Conservation (phyloP, 2,113 vertebrate species). For the Cynocephalus volans region DNA sequence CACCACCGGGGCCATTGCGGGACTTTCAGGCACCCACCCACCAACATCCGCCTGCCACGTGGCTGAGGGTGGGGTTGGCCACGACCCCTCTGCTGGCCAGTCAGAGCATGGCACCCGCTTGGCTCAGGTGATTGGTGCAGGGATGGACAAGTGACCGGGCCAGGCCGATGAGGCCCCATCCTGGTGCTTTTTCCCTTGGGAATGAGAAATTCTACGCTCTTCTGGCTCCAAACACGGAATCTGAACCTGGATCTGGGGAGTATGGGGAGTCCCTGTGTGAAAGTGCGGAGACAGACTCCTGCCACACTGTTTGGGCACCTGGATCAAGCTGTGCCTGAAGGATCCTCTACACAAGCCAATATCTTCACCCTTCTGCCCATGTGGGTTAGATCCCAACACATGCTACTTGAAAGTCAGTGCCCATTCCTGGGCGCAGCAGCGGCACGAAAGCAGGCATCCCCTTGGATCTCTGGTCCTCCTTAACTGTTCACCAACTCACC, state of each 20-base stretch:
- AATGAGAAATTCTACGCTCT: not conserved
- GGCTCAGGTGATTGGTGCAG: not conserved
- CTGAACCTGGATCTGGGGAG: not conserved
- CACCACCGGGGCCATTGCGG: fast-evolving
- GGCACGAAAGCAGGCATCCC: fast-evolving
- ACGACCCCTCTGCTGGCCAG: not conserved
- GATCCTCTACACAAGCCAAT: fast-evolving
- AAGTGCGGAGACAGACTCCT: not conserved
- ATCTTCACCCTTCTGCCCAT: fast-evolving
- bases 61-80: not conserved
- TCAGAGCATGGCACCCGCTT: not conserved
- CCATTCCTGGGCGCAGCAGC: not conserved
- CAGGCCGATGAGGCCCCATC: not conserved
- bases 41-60: fast-evolving
- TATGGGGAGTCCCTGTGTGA: fast-evolving
- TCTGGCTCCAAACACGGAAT: fast-evolving
- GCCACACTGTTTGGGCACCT: fast-evolving
- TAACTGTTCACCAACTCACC: fast-evolving
- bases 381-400: fast-evolving
- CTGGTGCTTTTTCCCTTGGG: not conserved
- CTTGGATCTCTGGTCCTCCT: not conserved
- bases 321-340: slow-evolving; percentile 28
- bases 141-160: fast-evolving
- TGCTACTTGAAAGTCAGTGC: not conserved
- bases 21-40: fast-evolving